Evolutionary conservation across 2,797 vertebrate species (phyloP).

Genomic region (Tenualosa ilisha): DNA sequence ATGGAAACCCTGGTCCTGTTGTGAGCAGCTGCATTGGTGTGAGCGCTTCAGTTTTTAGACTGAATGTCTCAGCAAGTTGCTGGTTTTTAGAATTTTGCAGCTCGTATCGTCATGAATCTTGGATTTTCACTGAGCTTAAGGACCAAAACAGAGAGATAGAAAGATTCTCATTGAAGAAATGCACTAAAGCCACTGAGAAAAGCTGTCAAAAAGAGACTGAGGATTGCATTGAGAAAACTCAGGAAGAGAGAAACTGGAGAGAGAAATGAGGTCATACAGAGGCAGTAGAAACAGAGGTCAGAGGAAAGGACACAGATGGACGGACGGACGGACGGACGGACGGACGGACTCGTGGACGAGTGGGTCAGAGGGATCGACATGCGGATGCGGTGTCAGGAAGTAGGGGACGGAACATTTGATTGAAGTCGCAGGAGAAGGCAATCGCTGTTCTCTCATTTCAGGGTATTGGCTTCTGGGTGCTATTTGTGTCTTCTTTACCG

Average conservation of each 20-base stretch:
- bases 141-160: too few relatives aligned
- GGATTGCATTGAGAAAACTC: too few relatives aligned
- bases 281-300: background rate
- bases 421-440: background rate
- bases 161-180: too few relatives aligned
- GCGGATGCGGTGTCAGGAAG: constrained; percentile 3
- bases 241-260: background rate
- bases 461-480: background rate
- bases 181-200: too few relatives aligned
- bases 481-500: background rate
- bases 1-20: too few relatives aligned
- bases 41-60: too few relatives aligned
- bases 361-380: background rate
- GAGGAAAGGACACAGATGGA: background rate
- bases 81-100: too few relatives aligned
- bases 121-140: too few relatives aligned
- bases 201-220: too few relatives aligned
- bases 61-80: too few relatives aligned
- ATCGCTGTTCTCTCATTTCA: background rate
- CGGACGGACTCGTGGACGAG: background rate
- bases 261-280: background rate
- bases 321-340: background rate
- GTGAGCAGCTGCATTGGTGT: too few relatives aligned
- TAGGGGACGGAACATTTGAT: background rate
- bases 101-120: too few relatives aligned